Evolutionary conservation across 1,140 invertebrate species (phyloP), one percentile per base, ranked within the genome.

Genomic region (Oncopodura yosiiana): DNA sequence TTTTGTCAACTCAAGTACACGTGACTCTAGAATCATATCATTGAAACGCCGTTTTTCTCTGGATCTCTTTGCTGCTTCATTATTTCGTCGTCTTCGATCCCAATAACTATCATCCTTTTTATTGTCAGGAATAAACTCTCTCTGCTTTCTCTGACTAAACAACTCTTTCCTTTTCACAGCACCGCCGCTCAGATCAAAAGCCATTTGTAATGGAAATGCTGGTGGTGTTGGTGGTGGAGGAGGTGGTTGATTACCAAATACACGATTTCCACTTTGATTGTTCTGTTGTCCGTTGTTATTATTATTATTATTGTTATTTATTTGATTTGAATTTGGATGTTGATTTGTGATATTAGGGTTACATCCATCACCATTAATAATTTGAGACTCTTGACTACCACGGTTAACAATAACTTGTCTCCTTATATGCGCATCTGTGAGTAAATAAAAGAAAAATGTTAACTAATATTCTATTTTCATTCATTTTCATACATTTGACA

Each of bases 71-170:
- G 91, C 94, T 0, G 94, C 88, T 70, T 96, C 93, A 71, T 98
- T 98, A 72, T 97, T 97, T 27, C 92, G 79, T 36, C 91, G 76
- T 36, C 94, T 77, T 26, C 93, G 77, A 70, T 96, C 92, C 94
- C 94, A 98, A 71, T 98, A 97, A 63, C 85, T 88, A 63, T 94
- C 88, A 66, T 98, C 93, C 69, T 97, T 98, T 67, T 93, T 94
- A 69, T 83, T 91, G 66, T 96, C 93, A 0, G 93, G 93, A 46
- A 94, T 95, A 70, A 96, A 96, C 68, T 95, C 92, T 1, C 93
- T 77, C 68, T 94, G 90, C 67, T 95, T 95, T 49, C 93, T 77
- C 65, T 91, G 87, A 80, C 68, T 63, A 61, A 87, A 86, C 53
- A 87, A 75, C 42, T 87, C 84, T 66, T 86, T 86, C 56, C 82